phyloP scores from a whole-genome alignment of 1,140 invertebrate genomes.

The Amyelois transitella region DNA sequence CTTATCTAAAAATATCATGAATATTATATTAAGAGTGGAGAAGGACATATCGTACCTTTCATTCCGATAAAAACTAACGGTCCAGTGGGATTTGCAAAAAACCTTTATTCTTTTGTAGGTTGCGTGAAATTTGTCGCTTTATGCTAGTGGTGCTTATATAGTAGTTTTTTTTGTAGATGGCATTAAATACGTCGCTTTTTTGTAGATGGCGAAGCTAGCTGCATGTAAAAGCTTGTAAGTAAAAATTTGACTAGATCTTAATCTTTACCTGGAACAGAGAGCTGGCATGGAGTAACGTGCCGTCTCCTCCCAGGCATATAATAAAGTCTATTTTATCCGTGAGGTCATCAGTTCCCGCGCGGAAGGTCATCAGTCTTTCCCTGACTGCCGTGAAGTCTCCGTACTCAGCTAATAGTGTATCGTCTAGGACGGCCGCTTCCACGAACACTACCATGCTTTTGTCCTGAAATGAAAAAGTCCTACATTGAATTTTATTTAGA shows the following conservation, averaged over 20 bases:
- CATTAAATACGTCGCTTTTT: no score
- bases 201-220: no score
- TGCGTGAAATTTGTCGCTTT: no score
- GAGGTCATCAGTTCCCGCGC: conserved; percentile 89
- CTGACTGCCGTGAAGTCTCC: conserved; percentile 82
- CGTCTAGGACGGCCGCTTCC: conserved; percentile 91
- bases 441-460: conserved; percentile 97
- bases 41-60: no score
- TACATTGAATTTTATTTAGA: no score
- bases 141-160: neutral
- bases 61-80: no score
- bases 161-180: no score
- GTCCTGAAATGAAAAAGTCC: conserved; percentile 78
- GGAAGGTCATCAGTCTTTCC: conserved; percentile 92
- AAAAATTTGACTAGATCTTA: neutral
- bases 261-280: conserved; percentile 84
- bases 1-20: no score
- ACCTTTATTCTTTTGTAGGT: no score
- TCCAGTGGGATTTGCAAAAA: no score
- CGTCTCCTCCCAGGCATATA: conserved; percentile 95
- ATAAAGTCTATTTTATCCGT: conserved; percentile 98
- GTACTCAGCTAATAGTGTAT: conserved; percentile 83
- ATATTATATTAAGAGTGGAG: no score
- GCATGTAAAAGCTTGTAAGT: no score
- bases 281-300: conserved; percentile 96